phyloP scores from a whole-genome alignment of 2,888 invertebrate species.

The Xestia c-nigrum region DNA sequence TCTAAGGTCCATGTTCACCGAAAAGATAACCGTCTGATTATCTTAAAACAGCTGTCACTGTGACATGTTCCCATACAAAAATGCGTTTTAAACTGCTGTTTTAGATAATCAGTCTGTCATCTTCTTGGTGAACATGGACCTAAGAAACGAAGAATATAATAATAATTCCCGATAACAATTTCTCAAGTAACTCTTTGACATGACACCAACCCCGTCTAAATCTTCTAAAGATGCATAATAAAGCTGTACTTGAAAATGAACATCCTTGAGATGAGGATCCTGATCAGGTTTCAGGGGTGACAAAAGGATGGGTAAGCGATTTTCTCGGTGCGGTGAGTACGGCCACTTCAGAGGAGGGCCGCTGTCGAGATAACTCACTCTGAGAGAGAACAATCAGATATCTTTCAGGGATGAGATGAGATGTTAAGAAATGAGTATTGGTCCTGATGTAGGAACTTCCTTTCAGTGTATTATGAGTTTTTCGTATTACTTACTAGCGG shows the following conservation, averaged over 20 bases:
- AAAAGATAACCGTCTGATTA: too few relatives aligned
- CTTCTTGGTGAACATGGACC: too few relatives aligned
- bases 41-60: too few relatives aligned
- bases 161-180: background rate
- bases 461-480: background rate
- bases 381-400: constrained; percentile 27
- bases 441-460: background rate
- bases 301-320: constrained; percentile 35
- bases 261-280: background rate
- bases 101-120: too few relatives aligned
- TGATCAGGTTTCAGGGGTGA: constrained; percentile 37
- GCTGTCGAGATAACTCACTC: constrained; percentile 12
- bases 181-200: background rate
- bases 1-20: too few relatives aligned
- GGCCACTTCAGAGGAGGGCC: constrained; percentile 33
- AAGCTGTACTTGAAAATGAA: constrained; percentile 28
- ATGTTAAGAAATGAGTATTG: constrained; percentile 2
- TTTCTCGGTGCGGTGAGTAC: constrained; percentile 15
- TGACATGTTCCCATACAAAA: too few relatives aligned
- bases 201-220: background rate
- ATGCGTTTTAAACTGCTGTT: too few relatives aligned
- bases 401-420: background rate
- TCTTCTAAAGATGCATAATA: constrained; percentile 13
- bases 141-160: background rate
- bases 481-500: background rate